Conservation (phyloP, 2,113 vertebrate species). For the Phalacrocorax pelagicus region DNA sequence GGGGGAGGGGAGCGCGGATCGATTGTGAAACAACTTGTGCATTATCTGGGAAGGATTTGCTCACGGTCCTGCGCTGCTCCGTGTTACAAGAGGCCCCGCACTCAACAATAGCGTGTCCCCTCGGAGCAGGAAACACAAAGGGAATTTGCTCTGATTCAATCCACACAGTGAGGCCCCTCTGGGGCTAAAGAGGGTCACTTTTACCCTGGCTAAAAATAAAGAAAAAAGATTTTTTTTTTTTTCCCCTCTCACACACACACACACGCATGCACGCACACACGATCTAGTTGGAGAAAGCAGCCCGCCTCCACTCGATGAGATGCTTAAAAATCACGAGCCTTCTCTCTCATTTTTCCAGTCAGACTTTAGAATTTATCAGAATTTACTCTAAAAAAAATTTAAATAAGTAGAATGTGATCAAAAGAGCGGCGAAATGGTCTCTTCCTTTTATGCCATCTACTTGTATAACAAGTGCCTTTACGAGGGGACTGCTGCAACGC, state of each 20-base stretch:
- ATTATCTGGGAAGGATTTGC: constrained; percentile 51
- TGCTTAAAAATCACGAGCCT: constrained; percentile 26
- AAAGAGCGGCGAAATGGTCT: constrained; percentile 38
- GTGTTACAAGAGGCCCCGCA: constrained; percentile 52
- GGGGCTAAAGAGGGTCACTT: constrained; percentile 75
- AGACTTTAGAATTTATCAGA: constrained; percentile 12
- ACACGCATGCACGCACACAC: not conserved
- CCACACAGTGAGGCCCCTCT: constrained; percentile 75
- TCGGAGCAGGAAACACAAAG: constrained; percentile 74
- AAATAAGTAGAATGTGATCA: not conserved
- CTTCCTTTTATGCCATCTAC: constrained; percentile 57
- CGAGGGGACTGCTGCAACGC: constrained; percentile 28
- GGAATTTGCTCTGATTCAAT: constrained; percentile 75
- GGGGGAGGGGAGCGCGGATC: constrained; percentile 48
- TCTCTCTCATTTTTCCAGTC: not conserved
- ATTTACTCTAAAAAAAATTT: constrained; percentile 44
- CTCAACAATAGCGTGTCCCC: constrained; percentile 75
- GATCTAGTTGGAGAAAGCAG: not conserved
- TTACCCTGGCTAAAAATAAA: constrained; percentile 67
- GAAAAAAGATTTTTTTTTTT: constrained; percentile 22
- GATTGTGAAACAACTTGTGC: constrained; percentile 51
- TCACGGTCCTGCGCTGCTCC: constrained; percentile 17
- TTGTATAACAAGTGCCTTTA: constrained; percentile 68
- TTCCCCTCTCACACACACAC: not conserved
- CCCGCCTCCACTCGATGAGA: constrained; percentile 11